Conservation (phyloP, 2,888 invertebrate species). For the Drosophila tripunctata region DNA sequence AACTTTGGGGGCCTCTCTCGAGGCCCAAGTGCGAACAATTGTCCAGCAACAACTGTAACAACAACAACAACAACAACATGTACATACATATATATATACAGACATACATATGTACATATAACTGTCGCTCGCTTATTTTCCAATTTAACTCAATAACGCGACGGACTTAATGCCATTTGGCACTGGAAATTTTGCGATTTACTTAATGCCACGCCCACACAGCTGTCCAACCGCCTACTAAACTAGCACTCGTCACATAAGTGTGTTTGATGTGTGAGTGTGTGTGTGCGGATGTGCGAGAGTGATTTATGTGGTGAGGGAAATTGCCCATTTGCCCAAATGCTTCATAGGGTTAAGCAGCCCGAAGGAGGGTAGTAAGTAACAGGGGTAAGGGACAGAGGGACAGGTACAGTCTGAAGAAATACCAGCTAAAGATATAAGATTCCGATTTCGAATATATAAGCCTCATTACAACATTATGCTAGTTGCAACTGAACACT, state of each 20-base stretch:
- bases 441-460: no score
- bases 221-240: conserved; percentile 18
- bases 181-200: conserved; percentile 76
- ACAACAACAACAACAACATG: conserved; percentile 39
- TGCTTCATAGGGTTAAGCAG: conserved; percentile 35
- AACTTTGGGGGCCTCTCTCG: conserved; percentile 19
- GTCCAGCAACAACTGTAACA: conserved; percentile 43
- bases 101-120: not conserved
- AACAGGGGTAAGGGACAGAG: not conserved
- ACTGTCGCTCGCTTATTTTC: conserved; percentile 80
- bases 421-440: no score
- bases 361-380: not conserved
- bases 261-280: conserved; percentile 9
- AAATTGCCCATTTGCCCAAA: conserved; percentile 54
- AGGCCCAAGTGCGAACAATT: conserved; percentile 25
- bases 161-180: conserved; percentile 78
- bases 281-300: conserved; percentile 65
- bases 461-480: no score
- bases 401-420: not conserved
- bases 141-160: conserved; percentile 82
- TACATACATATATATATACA: not conserved
- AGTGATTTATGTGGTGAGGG: conserved; percentile 67
- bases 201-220: conserved; percentile 46
- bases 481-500: no score
- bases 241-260: conserved; percentile 3